Evolutionary conservation across 2,113 vertebrate species (phyloP).

Genomic region (Sakesphorus luctuosus): DNA sequence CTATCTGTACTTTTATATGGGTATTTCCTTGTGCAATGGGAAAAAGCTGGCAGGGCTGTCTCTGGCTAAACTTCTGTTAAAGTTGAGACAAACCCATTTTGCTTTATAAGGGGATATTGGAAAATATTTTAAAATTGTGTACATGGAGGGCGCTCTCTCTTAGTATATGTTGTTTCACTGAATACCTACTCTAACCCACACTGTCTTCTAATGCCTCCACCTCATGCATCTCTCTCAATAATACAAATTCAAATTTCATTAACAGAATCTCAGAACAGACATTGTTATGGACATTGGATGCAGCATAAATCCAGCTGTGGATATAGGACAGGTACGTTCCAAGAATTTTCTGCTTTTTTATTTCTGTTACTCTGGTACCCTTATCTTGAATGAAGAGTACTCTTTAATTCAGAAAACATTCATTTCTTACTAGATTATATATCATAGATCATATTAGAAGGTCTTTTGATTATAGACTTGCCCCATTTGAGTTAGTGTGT

Average conservation of each 20-base stretch:
- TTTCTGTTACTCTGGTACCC: not conserved
- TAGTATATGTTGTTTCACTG: not conserved
- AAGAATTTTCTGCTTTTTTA: not conserved
- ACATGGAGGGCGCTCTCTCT: not conserved
- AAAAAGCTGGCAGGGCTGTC: not conserved
- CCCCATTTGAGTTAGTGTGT: not conserved
- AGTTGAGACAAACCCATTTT: not conserved
- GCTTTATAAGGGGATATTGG: not conserved
- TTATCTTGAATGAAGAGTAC: not conserved
- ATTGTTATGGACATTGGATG: conserved; percentile 86
- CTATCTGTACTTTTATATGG: not conserved
- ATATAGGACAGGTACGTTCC: conserved; percentile 88
- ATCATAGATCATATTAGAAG: not conserved
- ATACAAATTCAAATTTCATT: not conserved
- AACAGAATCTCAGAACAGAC: conserved; percentile 87
- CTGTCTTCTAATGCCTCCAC: not conserved
- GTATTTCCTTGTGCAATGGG: not conserved
- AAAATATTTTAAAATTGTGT: not conserved
- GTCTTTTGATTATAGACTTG: not conserved
- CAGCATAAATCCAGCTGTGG: conserved; percentile 91
- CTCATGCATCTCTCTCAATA: not conserved
- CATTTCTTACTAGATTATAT: not conserved
- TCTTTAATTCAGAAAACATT: not conserved
- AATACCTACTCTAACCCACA: not conserved
- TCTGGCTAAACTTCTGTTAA: not conserved